phyloP scores from a whole-genome alignment of 2,113 vertebrate species.

The Alces alces region DNA sequence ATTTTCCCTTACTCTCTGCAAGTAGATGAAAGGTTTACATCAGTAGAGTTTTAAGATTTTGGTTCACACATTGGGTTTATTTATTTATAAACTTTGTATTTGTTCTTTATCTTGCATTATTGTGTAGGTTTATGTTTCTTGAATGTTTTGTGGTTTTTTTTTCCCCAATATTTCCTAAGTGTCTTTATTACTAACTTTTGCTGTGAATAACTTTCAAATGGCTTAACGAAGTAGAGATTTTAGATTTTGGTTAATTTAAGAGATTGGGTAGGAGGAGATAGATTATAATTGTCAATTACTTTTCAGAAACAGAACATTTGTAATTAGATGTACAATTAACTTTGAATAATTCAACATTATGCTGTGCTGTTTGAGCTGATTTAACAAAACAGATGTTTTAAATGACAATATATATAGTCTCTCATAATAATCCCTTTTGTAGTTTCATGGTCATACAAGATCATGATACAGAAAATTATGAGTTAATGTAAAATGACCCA shows the following conservation, averaged over 20 bases:
- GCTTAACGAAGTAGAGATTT: slow-evolving; percentile 24
- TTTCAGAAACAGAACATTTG: slow-evolving; percentile 38
- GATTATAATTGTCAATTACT: slow-evolving; percentile 49
- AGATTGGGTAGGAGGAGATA: slow-evolving; percentile 16
- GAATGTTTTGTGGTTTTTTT: background rate
- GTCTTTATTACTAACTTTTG: background rate
- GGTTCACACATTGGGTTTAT: background rate
- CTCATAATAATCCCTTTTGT: slow-evolving; percentile 8
- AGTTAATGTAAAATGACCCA: slow-evolving; percentile 5
- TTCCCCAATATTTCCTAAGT: background rate
- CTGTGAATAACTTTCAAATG: background rate
- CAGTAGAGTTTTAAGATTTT: background rate
- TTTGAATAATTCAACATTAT: slow-evolving; percentile 52
- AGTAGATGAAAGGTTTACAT: background rate
- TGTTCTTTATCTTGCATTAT: background rate
- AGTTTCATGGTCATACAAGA: background rate
- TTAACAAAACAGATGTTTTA: slow-evolving; percentile 58
- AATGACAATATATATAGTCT: slow-evolving; percentile 43
- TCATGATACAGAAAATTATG: slow-evolving; percentile 30
- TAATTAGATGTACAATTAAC: slow-evolving; percentile 61
- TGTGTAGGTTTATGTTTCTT: background rate
- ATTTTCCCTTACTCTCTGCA: background rate
- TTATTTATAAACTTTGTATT: background rate
- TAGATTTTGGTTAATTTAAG: slow-evolving; percentile 39
- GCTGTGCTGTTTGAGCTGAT: slow-evolving; percentile 39